Conservation (phyloP, 2,888 invertebrate genomes). For the Pheosia gnoma region DNA sequence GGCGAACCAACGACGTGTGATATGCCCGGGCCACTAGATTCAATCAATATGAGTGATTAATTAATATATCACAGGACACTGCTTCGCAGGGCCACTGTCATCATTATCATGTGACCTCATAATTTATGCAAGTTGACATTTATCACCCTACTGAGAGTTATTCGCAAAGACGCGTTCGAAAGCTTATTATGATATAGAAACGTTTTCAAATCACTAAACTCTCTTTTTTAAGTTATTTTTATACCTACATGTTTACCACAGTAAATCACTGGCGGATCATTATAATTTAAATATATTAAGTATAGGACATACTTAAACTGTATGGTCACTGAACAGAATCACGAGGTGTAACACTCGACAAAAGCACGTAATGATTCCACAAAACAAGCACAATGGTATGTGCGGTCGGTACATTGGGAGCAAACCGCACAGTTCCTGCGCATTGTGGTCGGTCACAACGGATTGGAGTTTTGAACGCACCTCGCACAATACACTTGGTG, state of each 20-base stretch:
- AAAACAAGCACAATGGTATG: slow-evolving; percentile 39
- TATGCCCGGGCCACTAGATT: slow-evolving; percentile 58
- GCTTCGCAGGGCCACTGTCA: slow-evolving; percentile 60
- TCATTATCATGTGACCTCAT: slow-evolving; percentile 48
- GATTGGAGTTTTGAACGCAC: slow-evolving; percentile 31
- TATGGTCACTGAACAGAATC: slow-evolving; percentile 44
- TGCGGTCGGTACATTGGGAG: slow-evolving; percentile 47
- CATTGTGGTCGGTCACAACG: slow-evolving; percentile 54
- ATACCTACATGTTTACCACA: slow-evolving; percentile 17
- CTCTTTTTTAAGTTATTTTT: slow-evolving; percentile 47
- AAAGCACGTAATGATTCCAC: slow-evolving; percentile 46
- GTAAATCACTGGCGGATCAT: slow-evolving; percentile 29
- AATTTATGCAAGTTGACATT: slow-evolving; percentile 55
- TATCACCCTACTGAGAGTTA: slow-evolving; percentile 25
- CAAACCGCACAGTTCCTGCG: slow-evolving; percentile 72
- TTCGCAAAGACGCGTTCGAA: slow-evolving; percentile 48
- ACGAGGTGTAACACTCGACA: slow-evolving; percentile 46
- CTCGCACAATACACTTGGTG: slow-evolving; percentile 26
- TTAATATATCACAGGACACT: slow-evolving; percentile 62
- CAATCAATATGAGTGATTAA: slow-evolving; percentile 65
- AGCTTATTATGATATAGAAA: slow-evolving; percentile 36
- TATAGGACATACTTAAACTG: slow-evolving; percentile 23
- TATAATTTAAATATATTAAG: slow-evolving; percentile 20
- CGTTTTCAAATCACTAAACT: slow-evolving; percentile 39
- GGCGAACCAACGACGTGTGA: slow-evolving; percentile 65